Percentiles rank a stretch among this genome's conserved stretches.
Conservation (phyloP, 2,888 invertebrate species). For the Carcina quercana region DNA sequence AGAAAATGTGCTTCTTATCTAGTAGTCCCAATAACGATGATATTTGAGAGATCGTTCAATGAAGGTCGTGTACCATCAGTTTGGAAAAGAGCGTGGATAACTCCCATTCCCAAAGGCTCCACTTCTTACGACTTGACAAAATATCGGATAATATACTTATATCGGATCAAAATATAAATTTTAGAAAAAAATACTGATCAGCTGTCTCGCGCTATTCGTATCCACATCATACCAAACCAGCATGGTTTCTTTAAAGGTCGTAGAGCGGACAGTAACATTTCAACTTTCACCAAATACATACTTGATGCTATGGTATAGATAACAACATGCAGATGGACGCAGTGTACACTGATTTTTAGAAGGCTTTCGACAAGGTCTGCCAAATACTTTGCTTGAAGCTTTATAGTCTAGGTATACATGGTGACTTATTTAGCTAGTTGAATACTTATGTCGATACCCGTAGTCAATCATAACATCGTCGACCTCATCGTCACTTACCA, state of each 20-base stretch:
- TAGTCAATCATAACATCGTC: too few relatives aligned
- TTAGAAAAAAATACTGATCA: slow-evolving; percentile 4
- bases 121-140: background rate
- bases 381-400: background rate
- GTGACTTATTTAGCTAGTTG: background rate
- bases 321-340: background rate
- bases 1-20: background rate
- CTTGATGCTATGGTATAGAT: background rate
- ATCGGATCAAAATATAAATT: background rate
- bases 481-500: too few relatives aligned
- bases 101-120: slow-evolving; percentile 1
- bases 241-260: slow-evolving; percentile 11
- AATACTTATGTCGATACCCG: background rate
- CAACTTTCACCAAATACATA: slow-evolving; percentile 6
- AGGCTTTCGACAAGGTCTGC: background rate
- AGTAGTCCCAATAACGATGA: background rate
- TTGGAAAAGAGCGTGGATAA: slow-evolving; percentile 13
- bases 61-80: background rate
- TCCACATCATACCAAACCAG: slow-evolving; percentile 8
- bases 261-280: slow-evolving; percentile 10
- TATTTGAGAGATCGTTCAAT: background rate
- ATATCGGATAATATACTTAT: background rate
- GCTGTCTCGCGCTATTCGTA: slow-evolving; percentile 2
- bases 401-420: background rate
- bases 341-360: background rate